A percentile compares a stretch with the other conserved stretches of the same genome.
phyloP scores from a whole-genome alignment of 2,888 invertebrate species.

The Agelastica alni region DNA sequence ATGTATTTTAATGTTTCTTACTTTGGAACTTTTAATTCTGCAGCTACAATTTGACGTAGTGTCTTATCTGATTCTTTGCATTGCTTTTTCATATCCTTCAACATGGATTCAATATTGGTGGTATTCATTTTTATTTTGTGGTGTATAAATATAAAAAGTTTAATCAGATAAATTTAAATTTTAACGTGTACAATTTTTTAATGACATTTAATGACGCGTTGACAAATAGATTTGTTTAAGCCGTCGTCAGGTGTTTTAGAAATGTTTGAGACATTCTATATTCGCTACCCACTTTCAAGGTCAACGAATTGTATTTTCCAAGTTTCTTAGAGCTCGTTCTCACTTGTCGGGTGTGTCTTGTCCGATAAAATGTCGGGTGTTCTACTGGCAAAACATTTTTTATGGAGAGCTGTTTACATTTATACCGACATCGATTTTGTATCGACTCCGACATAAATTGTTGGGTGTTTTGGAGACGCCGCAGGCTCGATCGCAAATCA shows the following conservation, averaged over 20 bases:
- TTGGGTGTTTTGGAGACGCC: too few species aligned
- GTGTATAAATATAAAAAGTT: not conserved
- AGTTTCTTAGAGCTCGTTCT: too few species aligned
- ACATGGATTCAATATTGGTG: slow-evolving; percentile 16
- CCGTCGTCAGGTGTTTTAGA: too few species aligned
- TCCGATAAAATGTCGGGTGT: too few species aligned
- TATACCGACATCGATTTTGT: too few species aligned
- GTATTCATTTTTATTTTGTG: slow-evolving; percentile 1
- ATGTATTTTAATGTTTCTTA: too few species aligned
- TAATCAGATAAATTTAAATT: not conserved
- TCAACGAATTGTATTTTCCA: not conserved
- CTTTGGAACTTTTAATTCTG: slow-evolving; percentile 12
- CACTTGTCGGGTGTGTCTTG: too few species aligned
- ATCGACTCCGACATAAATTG: too few species aligned
- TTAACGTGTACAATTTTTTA: too few species aligned
- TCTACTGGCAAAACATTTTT: too few species aligned
- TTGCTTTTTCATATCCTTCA: slow-evolving; percentile 20
- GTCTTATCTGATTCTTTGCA: slow-evolving; percentile 19
- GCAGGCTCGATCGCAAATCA: too few species aligned
- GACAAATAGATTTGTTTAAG: not conserved
- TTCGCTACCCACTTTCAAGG: not conserved
- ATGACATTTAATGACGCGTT: not conserved
- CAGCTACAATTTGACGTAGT: slow-evolving; percentile 5
- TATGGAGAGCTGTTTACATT: too few species aligned
- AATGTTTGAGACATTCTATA: not conserved